A percentile compares a stretch with the other conserved stretches of the same genome.
phyloP scores from a whole-genome alignment of 2,888 invertebrate species.

The Crepidodera aurea region DNA sequence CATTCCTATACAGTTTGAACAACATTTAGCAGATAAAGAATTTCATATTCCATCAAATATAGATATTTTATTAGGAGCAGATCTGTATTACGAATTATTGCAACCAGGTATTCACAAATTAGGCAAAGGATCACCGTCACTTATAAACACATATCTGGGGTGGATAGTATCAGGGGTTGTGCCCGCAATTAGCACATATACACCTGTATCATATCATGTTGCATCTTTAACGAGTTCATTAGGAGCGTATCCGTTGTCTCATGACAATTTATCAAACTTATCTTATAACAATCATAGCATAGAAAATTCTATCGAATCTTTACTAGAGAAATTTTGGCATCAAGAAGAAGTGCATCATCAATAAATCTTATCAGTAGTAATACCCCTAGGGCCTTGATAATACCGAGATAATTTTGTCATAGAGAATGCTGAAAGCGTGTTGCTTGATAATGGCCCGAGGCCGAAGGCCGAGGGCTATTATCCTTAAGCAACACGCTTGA shows the following conservation, averaged over 20 bases:
- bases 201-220: too few species aligned
- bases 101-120: not conserved
- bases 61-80: slow-evolving; percentile 7
- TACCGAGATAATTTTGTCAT: too few species aligned
- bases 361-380: not conserved
- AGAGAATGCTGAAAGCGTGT: too few species aligned
- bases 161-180: not conserved
- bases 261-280: too few species aligned
- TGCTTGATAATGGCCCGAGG: too few species aligned
- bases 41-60: not conserved
- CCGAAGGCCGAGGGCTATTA: too few species aligned
- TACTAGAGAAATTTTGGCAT: slow-evolving; percentile 33
- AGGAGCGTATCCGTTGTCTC: too few species aligned
- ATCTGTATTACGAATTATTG: not conserved
- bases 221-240: too few species aligned
- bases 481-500: too few species aligned
- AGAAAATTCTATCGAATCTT: not conserved
- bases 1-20: not conserved
- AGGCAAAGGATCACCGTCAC: not conserved
- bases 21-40: not conserved
- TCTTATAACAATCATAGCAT: not conserved
- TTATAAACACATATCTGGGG: not conserved
- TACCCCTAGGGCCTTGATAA: too few species aligned
- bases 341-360: slow-evolving; percentile 27
- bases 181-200: not conserved